Evolutionary conservation across 2,797 vertebrate genomes (phyloP), one percentile per base, ranked within the genome.

Genomic region (Phataginus tricuspis): DNA sequence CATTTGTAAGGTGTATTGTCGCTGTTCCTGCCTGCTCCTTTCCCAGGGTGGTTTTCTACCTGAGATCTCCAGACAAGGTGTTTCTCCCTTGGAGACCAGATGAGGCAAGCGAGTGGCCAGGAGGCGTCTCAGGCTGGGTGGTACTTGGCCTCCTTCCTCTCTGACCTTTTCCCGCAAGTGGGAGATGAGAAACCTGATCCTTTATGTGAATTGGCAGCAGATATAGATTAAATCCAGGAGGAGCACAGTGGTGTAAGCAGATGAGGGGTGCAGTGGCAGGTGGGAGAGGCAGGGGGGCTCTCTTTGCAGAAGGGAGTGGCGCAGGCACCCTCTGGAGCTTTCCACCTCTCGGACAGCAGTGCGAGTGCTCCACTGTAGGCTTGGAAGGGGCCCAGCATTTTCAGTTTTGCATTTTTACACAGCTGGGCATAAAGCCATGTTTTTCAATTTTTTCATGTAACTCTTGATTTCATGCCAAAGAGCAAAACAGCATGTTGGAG

Each of bases 281-380:
- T 51, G 61, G 71, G 69, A 39, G 66, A 31, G 79, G 71, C 68
- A 34, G 49, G 11, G 11, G 0, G 3, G 69, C 45, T 21, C 45
- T 68, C 19, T 27, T 74, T 12, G 14, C 71, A 64, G 9, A 4
- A 27, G 14, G 53, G 49, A 69, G 71, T 37, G 49, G 34, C 1
- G 0, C 8, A 5, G 39, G n/a, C 14, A 8, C 68, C 2, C 1
- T 39, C 49, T 69, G 2, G 21, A 29, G 14, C 64, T 69, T 31
- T 14, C 39, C 21, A 11, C 4, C 11, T 53, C 7, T 29, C 0
- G 25, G 63, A 15, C 66, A 5, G 0, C 29, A 13, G 11, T 21
- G 1, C 0, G 7, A 55, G 45, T 5, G 1, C 29, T 49, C 14
- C 39, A 2, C 37, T 8, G 6, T 0, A 1, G 27, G 8, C 2